Base-by-base conservation (phyloP, 2,888 invertebrate species). In the Plusia festucae region DNA sequence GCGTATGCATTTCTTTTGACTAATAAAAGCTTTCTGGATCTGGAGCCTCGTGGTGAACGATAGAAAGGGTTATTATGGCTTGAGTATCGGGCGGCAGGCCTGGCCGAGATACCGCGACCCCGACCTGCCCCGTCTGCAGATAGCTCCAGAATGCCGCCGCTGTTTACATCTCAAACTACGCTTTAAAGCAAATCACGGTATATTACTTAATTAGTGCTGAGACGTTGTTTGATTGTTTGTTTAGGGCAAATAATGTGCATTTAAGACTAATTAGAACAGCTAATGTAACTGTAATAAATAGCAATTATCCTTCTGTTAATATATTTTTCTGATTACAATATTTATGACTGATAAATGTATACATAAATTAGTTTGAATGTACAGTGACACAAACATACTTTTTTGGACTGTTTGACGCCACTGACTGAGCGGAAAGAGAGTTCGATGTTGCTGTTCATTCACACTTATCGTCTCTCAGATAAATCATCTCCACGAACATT, bases 81-180 rank as follows among this genome's bases (percentile, higher is more conserved):
- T 65, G 67, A 75, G 63, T 69, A 75, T 76, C 76, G 40, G 40
- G 5, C n/a, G 40, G n/a, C n/a, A n/a, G 15, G 60, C 70, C 73
- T 62, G 70, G 60, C 71, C 69, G 76, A 78, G 88, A 89, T 89
- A 88, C 71, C 68, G 70, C 78, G 89, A 89, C 90, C 88, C 81
- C 85, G 77, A 78, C 83, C 76, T 81, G 83, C 84, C 87, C 86
- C 76, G 79, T 72, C 80, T 70, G 69, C 70, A 64, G 88, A 87
- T 88, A 87, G 70, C 79, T 67, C 68, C 68, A 68, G 72, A 74
- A 80, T 71, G 75, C 76, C 72, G 68, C 73, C 68, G 70, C 71
- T 71, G 75, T 75, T 72, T 81, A 82, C 79, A 79, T 81, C 66
- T 76, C 72, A 53, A 69, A 83, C 69, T 77, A 69, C 74, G 74